Percentiles rank a stretch among this genome's conserved stretches.
phyloP scores from a whole-genome alignment of 2,797 vertebrate species.

The Diglossa cyanea region DNA sequence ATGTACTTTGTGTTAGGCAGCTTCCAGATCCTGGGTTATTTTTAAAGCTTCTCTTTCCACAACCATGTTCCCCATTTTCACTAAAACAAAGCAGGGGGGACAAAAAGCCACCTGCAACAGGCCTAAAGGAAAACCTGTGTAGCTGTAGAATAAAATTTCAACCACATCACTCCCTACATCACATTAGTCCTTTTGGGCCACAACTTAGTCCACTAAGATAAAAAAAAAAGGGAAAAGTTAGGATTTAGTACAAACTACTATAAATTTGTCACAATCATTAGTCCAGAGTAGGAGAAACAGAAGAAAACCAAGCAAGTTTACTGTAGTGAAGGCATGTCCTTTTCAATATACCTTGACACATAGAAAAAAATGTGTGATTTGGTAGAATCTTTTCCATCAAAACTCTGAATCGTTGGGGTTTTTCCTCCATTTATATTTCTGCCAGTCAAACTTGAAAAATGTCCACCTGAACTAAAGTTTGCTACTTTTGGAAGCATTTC shows the following conservation, averaged over 20 bases:
- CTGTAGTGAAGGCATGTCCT: not conserved
- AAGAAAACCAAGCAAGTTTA: not conserved
- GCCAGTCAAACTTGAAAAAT: not conserved
- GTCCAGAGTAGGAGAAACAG: not conserved
- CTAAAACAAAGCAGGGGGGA: not conserved
- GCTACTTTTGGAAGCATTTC: not conserved
- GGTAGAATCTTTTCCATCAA: not conserved
- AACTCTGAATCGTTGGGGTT: fast-evolving
- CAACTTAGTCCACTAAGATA: not conserved
- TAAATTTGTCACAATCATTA: not conserved
- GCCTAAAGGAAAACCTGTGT: not conserved
- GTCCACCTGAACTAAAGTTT: not conserved
- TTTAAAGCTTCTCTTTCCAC: conserved; percentile 1
- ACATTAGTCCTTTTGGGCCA: not conserved
- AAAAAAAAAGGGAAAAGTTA: not conserved
- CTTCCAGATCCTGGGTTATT: not conserved
- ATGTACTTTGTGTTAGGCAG: not conserved
- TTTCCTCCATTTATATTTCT: not conserved
- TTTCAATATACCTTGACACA: not conserved
- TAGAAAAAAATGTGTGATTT: not conserved
- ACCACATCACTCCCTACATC: not conserved
- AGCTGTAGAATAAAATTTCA: not conserved
- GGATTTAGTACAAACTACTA: not conserved
- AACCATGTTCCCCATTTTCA: not conserved
- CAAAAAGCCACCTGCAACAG: not conserved